Evolutionary conservation across 2,888 invertebrate species (phyloP).

Genomic region (Chalcosyrphus nemorum): DNA sequence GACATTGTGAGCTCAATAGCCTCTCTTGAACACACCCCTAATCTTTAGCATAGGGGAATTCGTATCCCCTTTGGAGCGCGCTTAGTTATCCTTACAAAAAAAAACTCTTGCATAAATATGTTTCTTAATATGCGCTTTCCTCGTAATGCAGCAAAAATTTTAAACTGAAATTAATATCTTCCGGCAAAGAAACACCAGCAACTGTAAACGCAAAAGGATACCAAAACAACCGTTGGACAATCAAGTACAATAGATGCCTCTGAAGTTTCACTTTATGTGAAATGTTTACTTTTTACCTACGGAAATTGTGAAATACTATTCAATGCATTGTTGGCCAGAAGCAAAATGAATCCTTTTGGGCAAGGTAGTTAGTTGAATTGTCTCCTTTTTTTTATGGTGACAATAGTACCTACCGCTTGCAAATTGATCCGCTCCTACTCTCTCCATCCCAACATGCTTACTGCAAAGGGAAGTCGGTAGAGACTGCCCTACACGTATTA

Average conservation of each 20-base stretch:
- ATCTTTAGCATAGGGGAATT: no score
- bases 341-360: conserved; percentile 25
- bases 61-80: no score
- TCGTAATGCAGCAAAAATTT: no score
- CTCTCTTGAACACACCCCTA: no score
- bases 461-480: no score
- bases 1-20: no score
- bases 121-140: no score
- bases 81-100: no score
- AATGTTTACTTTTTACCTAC: conserved; percentile 51
- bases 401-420: not conserved
- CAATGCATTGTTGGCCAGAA: conserved; percentile 34
- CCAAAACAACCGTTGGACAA: conserved; percentile 9
- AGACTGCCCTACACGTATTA: no score
- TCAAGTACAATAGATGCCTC: conserved; percentile 42
- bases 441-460: no score
- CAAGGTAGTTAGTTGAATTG: not conserved
- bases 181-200: not conserved
- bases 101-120: no score
- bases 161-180: conserved; percentile 1
- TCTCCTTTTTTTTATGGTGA: not conserved
- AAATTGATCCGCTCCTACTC: no score
- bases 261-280: conserved; percentile 54
- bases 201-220: conserved; percentile 27
- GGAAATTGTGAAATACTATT: conserved; percentile 28